Evolutionary conservation across 1,140 invertebrate species (phyloP).

Genomic region (Drosophila novamexicana): DNA sequence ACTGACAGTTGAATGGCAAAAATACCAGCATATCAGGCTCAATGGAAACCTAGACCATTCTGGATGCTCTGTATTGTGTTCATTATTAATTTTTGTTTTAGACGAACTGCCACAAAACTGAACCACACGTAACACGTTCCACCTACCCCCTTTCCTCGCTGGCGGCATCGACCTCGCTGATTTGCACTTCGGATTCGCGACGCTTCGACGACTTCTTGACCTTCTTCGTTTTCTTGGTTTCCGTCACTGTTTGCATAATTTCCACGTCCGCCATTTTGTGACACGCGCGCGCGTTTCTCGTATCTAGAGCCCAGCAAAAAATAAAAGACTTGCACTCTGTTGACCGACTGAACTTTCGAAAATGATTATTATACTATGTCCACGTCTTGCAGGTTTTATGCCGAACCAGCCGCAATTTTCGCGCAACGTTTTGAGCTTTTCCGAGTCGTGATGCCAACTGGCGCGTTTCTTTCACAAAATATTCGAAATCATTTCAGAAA

Average conservation of each 20-base stretch:
- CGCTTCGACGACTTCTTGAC: slow-evolving; percentile 94
- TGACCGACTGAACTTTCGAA: slow-evolving; percentile 84
- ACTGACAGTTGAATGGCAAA: background rate
- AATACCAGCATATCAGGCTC: slow-evolving; percentile 24
- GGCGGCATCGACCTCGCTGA: slow-evolving; percentile 91
- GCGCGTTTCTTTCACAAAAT: slow-evolving; percentile 67
- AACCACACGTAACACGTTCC: slow-evolving; percentile 84
- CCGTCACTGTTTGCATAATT: slow-evolving; percentile 92
- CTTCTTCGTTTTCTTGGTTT: slow-evolving; percentile 93
- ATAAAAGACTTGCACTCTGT: slow-evolving; percentile 48
- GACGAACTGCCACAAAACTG: slow-evolving; percentile 74
- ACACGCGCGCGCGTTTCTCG: background rate
- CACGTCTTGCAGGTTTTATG: slow-evolving; percentile 7
- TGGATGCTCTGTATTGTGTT: too few species aligned
- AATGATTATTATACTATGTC: slow-evolving; percentile 28
- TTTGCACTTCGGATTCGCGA: slow-evolving; percentile 92
- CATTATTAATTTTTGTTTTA: background rate
- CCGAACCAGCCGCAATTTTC: slow-evolving; percentile 28
- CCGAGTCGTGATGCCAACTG: slow-evolving; percentile 83
- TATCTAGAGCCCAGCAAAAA: background rate
- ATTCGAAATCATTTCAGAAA: slow-evolving; percentile 63
- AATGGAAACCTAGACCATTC: too few species aligned
- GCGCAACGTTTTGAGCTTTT: slow-evolving; percentile 52
- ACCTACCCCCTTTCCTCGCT: slow-evolving; percentile 92
- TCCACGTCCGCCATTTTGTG: slow-evolving; percentile 93